Evolutionary conservation across 2,113 vertebrate genomes (phyloP), one percentile per base, ranked within the genome.

Genomic region (Blennius ocellaris): DNA sequence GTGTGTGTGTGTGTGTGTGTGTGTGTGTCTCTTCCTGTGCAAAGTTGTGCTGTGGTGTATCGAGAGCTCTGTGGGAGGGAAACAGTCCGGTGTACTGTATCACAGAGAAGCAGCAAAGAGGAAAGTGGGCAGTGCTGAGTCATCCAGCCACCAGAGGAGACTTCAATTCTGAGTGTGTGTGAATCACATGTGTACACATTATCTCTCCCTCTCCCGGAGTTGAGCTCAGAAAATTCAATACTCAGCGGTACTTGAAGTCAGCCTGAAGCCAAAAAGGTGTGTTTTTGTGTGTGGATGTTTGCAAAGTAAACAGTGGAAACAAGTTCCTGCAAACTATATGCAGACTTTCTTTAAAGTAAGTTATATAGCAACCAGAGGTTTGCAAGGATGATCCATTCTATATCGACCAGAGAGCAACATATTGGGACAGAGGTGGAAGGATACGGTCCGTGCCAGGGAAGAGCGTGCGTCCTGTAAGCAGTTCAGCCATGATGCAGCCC

Each of bases 401-500:
- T 3, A 53, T 57, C 15, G 39, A 39, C 37, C 8, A 48, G 16
- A 70, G 44, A 55, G 49, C 61, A 65, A 45, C 30, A 66, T n/a
- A 7, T 5, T 21, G 44, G 64, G 21, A 30, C 21, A 30, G 21
- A 30, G 21, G 11, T 82, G 75, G 11, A 98, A 99, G 97, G 97
- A 99, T 99, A 99, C 98, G 97, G 93, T 99, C 98, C 60, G 97
- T 97, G 84, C 97, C 98, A 41, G 98, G 98, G 85, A 99, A 99
- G 86, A 99, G 92, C 0, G 97, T 98, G 90, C 96, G 95, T 95
- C 98, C 98, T 64, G 97, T 98, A 76, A 99, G 94, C 39, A 99
- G 95, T 66, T 99, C 98, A 8, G 98, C 97, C 98, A 99, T 99
- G 92, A 99, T 99, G 94, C 98, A 99, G 70, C 98, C 98, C 89